phyloP scores from a whole-genome alignment of 2,113 vertebrate species.

The Aleadryas rufinucha region DNA sequence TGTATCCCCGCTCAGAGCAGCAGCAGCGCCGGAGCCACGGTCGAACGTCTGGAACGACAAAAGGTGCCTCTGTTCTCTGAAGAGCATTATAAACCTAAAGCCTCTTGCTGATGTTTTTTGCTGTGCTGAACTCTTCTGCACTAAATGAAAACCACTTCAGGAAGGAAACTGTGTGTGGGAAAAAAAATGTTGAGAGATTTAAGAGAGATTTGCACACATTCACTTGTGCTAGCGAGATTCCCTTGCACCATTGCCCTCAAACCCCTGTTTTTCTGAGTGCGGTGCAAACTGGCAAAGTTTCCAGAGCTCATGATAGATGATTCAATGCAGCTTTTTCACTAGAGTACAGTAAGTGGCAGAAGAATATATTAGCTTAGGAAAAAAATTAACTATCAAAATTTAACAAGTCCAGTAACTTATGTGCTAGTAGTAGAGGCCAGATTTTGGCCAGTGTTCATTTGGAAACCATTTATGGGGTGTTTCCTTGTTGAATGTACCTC shows the following conservation, averaged over 20 bases:
- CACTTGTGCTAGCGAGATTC: background rate
- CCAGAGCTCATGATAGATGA: background rate
- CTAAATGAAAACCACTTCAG: background rate
- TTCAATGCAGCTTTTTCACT: background rate
- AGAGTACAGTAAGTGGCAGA: background rate
- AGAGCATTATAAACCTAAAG: background rate
- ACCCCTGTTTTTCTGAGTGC: background rate
- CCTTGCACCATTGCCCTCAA: background rate
- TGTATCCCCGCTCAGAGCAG: background rate
- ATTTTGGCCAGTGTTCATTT: background rate
- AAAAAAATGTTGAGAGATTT: background rate
- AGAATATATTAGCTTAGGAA: background rate
- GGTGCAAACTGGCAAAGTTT: background rate
- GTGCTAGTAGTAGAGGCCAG: background rate
- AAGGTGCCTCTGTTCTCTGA: constrained; percentile 18
- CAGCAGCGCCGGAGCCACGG: background rate
- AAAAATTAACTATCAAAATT: background rate
- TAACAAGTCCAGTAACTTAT: background rate
- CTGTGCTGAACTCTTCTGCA: background rate
- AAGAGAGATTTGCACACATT: background rate
- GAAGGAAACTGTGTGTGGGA: background rate
- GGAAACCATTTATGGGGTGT: background rate
- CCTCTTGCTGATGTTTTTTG: background rate
- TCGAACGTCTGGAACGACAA: background rate
- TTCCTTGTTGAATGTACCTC: background rate